Conservation (phyloP, 1,140 invertebrate genomes). For the Temnothorax longispinosus region DNA sequence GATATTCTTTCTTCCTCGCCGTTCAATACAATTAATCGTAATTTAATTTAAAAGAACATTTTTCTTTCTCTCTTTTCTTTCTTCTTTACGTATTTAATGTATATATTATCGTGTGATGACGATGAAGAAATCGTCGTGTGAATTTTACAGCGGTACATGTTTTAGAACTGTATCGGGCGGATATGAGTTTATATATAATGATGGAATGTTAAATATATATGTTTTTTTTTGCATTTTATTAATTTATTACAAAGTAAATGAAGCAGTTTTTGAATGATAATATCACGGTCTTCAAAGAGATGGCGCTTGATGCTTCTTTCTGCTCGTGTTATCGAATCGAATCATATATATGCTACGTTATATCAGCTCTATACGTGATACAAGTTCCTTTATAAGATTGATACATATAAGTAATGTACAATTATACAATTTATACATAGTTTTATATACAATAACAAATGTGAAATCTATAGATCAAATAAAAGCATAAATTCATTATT, state of each 20-base stretch:
- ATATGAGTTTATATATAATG: neutral
- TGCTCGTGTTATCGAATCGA: neutral
- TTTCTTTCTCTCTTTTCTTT: neutral
- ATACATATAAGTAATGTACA: neutral
- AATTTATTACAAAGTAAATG: conserved; percentile 13
- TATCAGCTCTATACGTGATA: neutral
- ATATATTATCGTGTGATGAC: neutral
- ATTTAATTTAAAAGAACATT: neutral
- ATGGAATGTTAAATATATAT: neutral
- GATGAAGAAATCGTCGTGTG: neutral
- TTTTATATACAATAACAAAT: conserved; percentile 32
- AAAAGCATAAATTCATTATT: neutral
- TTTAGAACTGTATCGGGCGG: neutral
- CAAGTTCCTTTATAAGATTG: neutral
- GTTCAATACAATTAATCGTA: neutral
- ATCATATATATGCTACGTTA: neutral
- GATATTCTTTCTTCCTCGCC: neutral
- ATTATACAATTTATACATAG: neutral
- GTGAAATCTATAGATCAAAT: neutral
- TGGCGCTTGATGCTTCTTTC: conserved; percentile 20
- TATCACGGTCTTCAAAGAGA: neutral
- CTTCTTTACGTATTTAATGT: neutral
- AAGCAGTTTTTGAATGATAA: neutral
- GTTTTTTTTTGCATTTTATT: neutral
- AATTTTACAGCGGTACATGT: neutral